Percentiles rank a stretch among this genome's conserved stretches.
Conservation (phyloP, 1,140 invertebrate genomes). For the Dreissena polymorpha region DNA sequence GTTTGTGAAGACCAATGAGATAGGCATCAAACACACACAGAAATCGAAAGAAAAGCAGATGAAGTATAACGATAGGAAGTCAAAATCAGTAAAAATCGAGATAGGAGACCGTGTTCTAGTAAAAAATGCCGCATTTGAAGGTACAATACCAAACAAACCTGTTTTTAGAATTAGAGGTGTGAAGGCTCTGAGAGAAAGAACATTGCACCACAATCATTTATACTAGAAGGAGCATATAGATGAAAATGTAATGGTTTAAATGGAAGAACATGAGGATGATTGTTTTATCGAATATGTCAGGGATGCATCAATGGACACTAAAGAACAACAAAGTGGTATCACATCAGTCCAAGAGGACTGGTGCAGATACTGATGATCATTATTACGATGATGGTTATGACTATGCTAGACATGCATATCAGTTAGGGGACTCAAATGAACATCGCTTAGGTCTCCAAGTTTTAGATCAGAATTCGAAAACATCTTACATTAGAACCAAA, state of each 20-base stretch:
- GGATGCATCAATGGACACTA: neutral
- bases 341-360: neutral
- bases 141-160: neutral
- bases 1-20: too few relatives aligned
- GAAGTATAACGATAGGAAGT: neutral
- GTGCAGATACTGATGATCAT: neutral
- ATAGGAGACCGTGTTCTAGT: neutral
- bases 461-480: neutral
- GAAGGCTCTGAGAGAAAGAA: neutral
- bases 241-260: too few relatives aligned
- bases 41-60: neutral
- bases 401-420: neutral
- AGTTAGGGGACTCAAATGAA: neutral
- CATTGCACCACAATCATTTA: neutral
- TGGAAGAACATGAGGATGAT: neutral
- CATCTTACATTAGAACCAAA: neutral
- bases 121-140: neutral
- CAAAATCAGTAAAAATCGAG: neutral
- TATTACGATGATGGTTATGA: too few relatives aligned
- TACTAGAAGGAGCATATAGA: neutral
- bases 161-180: neutral
- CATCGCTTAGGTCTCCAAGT: neutral
- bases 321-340: neutral
- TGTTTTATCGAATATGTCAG: neutral
- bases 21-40: neutral